Base-by-base conservation (phyloP, 2,888 invertebrate genomes). In the Gymnocheta viridis region DNA sequence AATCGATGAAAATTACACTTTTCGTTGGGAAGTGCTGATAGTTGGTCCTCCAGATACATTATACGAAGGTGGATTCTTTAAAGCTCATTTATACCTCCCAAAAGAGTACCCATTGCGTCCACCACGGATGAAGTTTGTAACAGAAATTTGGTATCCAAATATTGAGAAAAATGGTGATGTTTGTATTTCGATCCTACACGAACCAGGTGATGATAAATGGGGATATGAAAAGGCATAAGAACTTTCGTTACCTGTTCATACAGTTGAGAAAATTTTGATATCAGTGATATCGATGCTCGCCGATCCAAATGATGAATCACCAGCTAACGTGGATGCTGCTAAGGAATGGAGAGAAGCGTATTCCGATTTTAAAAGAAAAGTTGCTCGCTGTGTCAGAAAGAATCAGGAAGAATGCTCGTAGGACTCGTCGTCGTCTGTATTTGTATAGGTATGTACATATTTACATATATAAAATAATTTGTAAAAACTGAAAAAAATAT, bases 71-170 rank as follows among this genome's bases (percentile, higher is more conserved):
- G 99, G 99, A 86, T 99, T 99, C 93, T 99, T 99, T 94, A 99
- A 99, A 94, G 99, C 99, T 90, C 98, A 98, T 92, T 94, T 99
- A 92, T 96, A 96, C 93, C 99, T 99, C 93, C 99, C 99, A 87
- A 97, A 98, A 93, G 99, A 99, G 93, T 99, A 99, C 93, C 99
- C 99, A 89, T 94, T 98, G 91, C 96, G 98, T 93, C 99, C 99
- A 89, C 99, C 99, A 87, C 97, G 98, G 93, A 98, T 99, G 98
- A 98, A 97, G 94, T 99, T 99, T 93, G 96, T 98, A 85, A 98
- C 98, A 91, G 98, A 99, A 94, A 98, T 99, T 93, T 99, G 98
- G 98, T 99, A 99, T 95, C 99, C 99, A 88, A 99, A 99, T 94
- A 99, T 91, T 86, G 90, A 90, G 82, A 90, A 90, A 85, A 91